A percentile compares a stretch with the other conserved stretches of the same genome.
Conservation (phyloP, 2,797 vertebrate species). For the Notamacropus eugenii region DNA sequence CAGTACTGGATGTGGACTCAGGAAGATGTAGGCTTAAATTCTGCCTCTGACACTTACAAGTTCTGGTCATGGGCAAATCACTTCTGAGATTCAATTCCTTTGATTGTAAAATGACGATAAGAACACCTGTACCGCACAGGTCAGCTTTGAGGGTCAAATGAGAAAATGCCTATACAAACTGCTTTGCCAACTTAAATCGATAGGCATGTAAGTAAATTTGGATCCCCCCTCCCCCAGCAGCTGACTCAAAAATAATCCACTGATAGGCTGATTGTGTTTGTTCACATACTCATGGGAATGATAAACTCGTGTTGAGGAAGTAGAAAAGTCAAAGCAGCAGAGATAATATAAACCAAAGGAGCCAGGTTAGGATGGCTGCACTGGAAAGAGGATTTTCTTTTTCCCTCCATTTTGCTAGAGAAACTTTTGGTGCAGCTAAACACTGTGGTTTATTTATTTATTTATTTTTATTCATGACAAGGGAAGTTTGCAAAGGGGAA, state of each 20-base stretch:
- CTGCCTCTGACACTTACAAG: background rate
- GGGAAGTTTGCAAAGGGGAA: background rate
- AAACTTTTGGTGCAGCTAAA: conserved; percentile 27
- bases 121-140: background rate
- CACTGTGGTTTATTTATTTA: background rate
- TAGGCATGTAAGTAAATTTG: background rate
- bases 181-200: background rate
- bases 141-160: conserved; percentile 11
- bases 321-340: background rate
- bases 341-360: background rate
- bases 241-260: background rate
- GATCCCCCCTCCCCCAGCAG: too few relatives aligned
- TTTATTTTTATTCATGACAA: too few relatives aligned
- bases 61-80: background rate
- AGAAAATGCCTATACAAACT: background rate
- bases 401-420: conserved; percentile 26
- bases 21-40: conserved; percentile 3
- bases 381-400: background rate
- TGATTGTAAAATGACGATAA: background rate
- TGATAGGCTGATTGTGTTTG: background rate
- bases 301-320: background rate
- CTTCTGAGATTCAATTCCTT: background rate
- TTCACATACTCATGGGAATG: background rate
- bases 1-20: background rate
- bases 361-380: background rate